Conservation (phyloP, 2,888 invertebrate species). For the Coleophora deauratella region DNA sequence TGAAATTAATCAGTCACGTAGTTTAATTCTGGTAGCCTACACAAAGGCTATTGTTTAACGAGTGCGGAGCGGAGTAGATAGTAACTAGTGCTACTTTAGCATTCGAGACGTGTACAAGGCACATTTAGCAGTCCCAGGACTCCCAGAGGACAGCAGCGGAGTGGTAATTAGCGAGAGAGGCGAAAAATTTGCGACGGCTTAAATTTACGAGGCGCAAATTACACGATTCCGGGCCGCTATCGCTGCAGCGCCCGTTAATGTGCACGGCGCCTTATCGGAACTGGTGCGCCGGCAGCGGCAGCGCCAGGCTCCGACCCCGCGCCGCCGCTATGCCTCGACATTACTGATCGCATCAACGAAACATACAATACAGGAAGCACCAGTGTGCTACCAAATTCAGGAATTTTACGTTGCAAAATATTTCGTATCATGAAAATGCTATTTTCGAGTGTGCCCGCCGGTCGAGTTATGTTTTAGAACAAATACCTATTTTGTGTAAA, state of each 20-base stretch:
- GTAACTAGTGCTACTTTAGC: slow-evolving; percentile 53
- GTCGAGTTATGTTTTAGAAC: too few species aligned
- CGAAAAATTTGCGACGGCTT: slow-evolving; percentile 73
- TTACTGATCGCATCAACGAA: slow-evolving; percentile 45
- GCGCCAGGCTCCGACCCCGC: slow-evolving; percentile 16
- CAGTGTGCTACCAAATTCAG: slow-evolving; percentile 9
- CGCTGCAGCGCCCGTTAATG: slow-evolving; percentile 66
- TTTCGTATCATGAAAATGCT: background rate
- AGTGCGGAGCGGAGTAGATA: slow-evolving; percentile 48
- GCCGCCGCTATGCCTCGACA: slow-evolving; percentile 25
- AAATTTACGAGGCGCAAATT: slow-evolving; percentile 74
- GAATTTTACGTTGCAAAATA: slow-evolving; percentile 1
- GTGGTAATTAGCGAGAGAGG: slow-evolving; percentile 70
- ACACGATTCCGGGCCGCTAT: slow-evolving; percentile 64
- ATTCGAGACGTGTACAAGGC: slow-evolving; percentile 65
- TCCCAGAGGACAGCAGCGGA: slow-evolving; percentile 63
- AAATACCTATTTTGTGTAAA: too few species aligned
- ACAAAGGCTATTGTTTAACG: slow-evolving; percentile 66
- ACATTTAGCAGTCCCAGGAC: slow-evolving; percentile 67
- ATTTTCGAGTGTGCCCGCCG: too few species aligned
- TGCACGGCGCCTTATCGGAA: slow-evolving; percentile 69
- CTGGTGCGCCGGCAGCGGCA: slow-evolving; percentile 27
- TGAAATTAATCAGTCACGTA: too few species aligned
- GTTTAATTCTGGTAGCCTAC: too few species aligned
- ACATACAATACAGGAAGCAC: slow-evolving; percentile 26